These are phyloP conservation scores for Listronotus bonariensis DNA, from an alignment of 1,140 invertebrate genomes.

Conservation along the genomic window DNA sequence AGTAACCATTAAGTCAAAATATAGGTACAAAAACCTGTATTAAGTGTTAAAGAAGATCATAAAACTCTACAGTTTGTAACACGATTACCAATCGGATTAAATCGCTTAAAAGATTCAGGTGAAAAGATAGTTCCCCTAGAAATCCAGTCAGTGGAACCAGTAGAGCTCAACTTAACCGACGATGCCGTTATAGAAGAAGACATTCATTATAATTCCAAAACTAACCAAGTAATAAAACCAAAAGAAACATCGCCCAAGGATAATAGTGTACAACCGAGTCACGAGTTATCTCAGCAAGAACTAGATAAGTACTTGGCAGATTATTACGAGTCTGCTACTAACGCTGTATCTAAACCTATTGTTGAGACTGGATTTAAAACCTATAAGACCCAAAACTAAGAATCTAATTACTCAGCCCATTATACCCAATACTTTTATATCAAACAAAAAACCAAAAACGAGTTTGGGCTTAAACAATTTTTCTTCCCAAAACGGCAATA, in stretches of 20 bases:
- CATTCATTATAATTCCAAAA: background rate
- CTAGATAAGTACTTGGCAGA: conserved; percentile 39
- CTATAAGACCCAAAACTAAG: conserved; percentile 32
- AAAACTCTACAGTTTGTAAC: conserved; percentile 28
- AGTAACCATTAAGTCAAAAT: conserved; percentile 15
- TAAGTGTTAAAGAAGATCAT: conserved; percentile 32
- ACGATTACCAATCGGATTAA: conserved; percentile 44
- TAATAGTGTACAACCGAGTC: conserved; percentile 27
- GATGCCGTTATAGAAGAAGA: conserved; percentile 7
- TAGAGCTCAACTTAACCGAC: conserved; percentile 42
- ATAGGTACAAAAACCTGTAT: conserved; percentile 15
- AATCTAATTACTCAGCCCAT: conserved; percentile 19
- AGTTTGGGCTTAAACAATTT: conserved; percentile 46
- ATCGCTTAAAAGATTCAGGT: conserved; percentile 26
- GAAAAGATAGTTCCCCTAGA: conserved; percentile 45
- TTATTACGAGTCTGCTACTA: conserved; percentile 30
- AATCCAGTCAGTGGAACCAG: conserved; percentile 41
- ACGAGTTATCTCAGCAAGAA: conserved; percentile 39
- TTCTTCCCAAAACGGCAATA: conserved; percentile 26
- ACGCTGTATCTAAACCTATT: conserved; percentile 20
- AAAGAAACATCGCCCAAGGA: conserved; percentile 23
- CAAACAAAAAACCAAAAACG: conserved; percentile 40
- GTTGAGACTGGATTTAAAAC: conserved; percentile 43
- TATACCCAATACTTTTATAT: conserved; percentile 40
- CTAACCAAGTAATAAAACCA: background rate